Percentiles rank a stretch among this genome's conserved stretches.
Conservation (phyloP, 1,140 invertebrate species). For the Cydia strobilella region DNA sequence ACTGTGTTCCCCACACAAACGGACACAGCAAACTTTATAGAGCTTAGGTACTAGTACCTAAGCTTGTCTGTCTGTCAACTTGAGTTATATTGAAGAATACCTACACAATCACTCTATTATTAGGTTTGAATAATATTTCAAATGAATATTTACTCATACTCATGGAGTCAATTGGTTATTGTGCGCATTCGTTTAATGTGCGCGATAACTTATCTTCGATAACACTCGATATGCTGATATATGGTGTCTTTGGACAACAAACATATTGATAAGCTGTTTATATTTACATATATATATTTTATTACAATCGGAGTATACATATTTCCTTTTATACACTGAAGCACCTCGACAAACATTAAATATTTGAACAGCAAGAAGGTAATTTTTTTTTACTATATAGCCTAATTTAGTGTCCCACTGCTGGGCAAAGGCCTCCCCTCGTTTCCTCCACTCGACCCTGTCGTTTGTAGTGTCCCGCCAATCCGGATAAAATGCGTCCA, state of each 20-base stretch:
- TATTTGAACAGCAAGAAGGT: neutral
- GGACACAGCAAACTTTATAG: too few species aligned
- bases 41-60: too few species aligned
- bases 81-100: too few species aligned
- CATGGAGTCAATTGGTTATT: neutral
- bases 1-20: too few species aligned
- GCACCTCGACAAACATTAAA: neutral
- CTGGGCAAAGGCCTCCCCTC: too few species aligned
- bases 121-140: neutral
- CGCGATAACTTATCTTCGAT: neutral
- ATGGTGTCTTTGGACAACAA: neutral
- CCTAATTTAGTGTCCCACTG: too few species aligned
- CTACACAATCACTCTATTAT: too few species aligned
- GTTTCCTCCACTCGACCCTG: too few species aligned
- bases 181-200: slow-evolving; percentile 6
- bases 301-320: neutral
- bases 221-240: slow-evolving; percentile 1
- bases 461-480: too few species aligned
- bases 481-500: too few species aligned
- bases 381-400: too few species aligned
- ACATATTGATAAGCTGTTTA: slow-evolving; percentile 11
- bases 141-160: neutral
- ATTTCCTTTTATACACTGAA: neutral
- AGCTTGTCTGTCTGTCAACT: too few species aligned
- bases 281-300: neutral